A percentile compares a stretch with the other conserved stretches of the same genome.
These are phyloP conservation scores for Drosophila lutescens DNA, from an alignment of 2,888 invertebrate genomes.

Conservation along the genomic window DNA sequence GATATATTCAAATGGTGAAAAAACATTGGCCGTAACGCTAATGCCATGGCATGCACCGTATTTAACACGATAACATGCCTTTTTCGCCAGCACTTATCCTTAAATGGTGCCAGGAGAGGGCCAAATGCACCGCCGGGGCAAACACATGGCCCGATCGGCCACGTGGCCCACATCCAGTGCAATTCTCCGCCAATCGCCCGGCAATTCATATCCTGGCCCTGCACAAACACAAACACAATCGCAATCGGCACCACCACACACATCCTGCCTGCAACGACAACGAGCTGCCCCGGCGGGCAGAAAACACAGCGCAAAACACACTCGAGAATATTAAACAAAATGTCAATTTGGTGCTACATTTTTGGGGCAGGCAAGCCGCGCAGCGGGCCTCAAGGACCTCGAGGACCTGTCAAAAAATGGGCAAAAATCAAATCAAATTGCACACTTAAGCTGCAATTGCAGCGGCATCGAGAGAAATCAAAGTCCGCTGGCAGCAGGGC, in stretches of 20 bases:
- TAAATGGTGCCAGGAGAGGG: slow-evolving; percentile 28
- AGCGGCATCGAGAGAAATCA: slow-evolving; percentile 60
- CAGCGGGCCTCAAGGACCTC: slow-evolving; percentile 58
- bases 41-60: slow-evolving; percentile 22
- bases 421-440: slow-evolving; percentile 77
- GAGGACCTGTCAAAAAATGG: slow-evolving; percentile 63
- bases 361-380: slow-evolving; percentile 5
- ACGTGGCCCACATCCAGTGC: slow-evolving; percentile 60
- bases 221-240: slow-evolving; percentile 67
- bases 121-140: slow-evolving; percentile 32
- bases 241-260: slow-evolving; percentile 36
- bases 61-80: slow-evolving; percentile 21
- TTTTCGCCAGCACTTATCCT: slow-evolving; percentile 23
- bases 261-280: slow-evolving; percentile 55
- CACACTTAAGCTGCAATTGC: slow-evolving; percentile 77
- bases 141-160: slow-evolving; percentile 19
- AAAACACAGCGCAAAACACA: slow-evolving; percentile 51
- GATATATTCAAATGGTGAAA: slow-evolving; percentile 12
- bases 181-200: slow-evolving; percentile 59
- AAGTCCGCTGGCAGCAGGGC: slow-evolving; percentile 35
- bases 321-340: slow-evolving; percentile 73
- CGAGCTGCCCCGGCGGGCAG: slow-evolving; percentile 44
- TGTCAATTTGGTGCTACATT: slow-evolving; percentile 64
- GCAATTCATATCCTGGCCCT: slow-evolving; percentile 71
- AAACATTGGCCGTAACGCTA: not conserved